Base-by-base conservation (phyloP, 2,797 vertebrate species). In the Galagoides demidoff region DNA sequence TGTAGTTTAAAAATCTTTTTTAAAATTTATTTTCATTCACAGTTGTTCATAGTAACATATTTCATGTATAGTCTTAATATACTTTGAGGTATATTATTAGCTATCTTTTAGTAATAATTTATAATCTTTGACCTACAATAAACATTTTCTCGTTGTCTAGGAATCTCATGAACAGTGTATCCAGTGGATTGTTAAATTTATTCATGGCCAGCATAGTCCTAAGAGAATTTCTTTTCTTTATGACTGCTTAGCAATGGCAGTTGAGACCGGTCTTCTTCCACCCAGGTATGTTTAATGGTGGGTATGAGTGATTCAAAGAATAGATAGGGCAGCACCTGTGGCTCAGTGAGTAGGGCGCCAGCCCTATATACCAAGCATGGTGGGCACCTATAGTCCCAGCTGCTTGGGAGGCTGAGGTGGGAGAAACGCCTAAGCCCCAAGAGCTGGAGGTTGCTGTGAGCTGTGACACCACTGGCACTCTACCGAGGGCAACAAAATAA, bases 181-280 rank as follows among this genome's bases (percentile, higher is more conserved):
- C 49, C 99, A 99, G 93, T 99, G 99, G 99, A 99, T 99, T 81
- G 99, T 99, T 87, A 99, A 99, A 73, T 99, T 99, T 93, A 99
- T 99, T 95, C 99, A 99, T 97, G 99, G 99, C 96, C 99, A 99
- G 45, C 99, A 99, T 96, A 99, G 99, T 96, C 99, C 99, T 52
- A 99, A 99, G 98, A 99, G 99, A 98, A 99, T 99, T 98, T 99
- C 99, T 88, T 99, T 99, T 97, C 99, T 99, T 59, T 99, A 99
- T 22, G 99, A 99, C 98, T 99, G 99, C 96, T 98, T 99, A 87
- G 99, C 99, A 27, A 99, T 99, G 99, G 99, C 99, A 86, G 99
- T 99, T 82, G 99, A 99, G 98, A 99, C 99, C 49, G 99, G 99
- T 90, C 98, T 99, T 45, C 97, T 99, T 92, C 99, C 99, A 17